Percentiles rank a stretch among this genome's conserved stretches.
These are phyloP conservation scores for Meloe dianella DNA, from an alignment of 2,888 invertebrate species.

Conservation along the genomic window DNA sequence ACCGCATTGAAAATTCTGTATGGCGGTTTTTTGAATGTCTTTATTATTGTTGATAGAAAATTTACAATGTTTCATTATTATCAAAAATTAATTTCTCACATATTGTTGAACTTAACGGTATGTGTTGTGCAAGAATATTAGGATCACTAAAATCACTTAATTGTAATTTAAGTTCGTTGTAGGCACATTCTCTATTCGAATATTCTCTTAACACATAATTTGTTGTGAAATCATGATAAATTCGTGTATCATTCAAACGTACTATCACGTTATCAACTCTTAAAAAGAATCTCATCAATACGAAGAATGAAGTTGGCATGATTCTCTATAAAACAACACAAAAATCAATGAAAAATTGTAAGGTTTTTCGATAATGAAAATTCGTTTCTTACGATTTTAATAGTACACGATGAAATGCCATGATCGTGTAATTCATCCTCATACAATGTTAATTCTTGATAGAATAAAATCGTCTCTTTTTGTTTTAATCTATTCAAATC, in stretches of 20 bases:
- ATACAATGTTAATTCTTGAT: slow-evolving; percentile 90
- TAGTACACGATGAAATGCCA: slow-evolving; percentile 87
- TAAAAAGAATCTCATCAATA: slow-evolving; percentile 88
- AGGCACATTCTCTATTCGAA: slow-evolving; percentile 78
- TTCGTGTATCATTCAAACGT: slow-evolving; percentile 85
- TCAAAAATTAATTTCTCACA: slow-evolving; percentile 57
- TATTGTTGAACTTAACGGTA: slow-evolving; percentile 64
- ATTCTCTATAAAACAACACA: slow-evolving; percentile 73
- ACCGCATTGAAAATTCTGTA: background rate
- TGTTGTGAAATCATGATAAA: slow-evolving; percentile 79
- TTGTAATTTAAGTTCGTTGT: slow-evolving; percentile 70
- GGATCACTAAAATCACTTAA: slow-evolving; percentile 69
- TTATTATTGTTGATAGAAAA: background rate
- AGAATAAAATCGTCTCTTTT: slow-evolving; percentile 91
- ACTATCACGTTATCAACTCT: slow-evolving; percentile 93
- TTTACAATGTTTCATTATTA: background rate
- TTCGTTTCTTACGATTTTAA: slow-evolving; percentile 82
- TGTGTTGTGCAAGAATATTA: slow-evolving; percentile 70
- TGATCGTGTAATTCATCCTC: slow-evolving; percentile 99
- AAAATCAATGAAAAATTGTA: background rate
- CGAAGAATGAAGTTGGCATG: slow-evolving; percentile 93
- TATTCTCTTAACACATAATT: slow-evolving; percentile 83
- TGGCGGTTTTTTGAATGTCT: background rate
- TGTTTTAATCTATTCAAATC: slow-evolving; percentile 87
- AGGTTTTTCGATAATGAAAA: background rate